These are phyloP conservation scores for Xenus cinereus DNA, from an alignment of 2,113 vertebrate species.

Conservation along the genomic window DNA sequence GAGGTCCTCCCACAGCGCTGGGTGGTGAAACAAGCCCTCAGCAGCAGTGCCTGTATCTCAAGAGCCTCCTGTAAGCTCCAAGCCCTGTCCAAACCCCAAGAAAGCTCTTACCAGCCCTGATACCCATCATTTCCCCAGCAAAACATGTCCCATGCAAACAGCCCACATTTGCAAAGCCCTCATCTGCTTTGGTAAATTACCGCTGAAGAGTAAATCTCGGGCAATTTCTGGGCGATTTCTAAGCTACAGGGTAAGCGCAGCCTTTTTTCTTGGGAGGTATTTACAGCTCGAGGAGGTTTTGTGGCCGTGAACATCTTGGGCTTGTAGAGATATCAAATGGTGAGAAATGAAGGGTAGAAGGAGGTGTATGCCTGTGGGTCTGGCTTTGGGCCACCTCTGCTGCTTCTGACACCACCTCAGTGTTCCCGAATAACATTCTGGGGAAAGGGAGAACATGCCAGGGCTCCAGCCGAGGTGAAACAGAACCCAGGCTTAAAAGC, in stretches of 20 bases:
- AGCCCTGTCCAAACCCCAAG: not conserved
- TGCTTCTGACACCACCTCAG: not conserved
- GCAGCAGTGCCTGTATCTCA: not conserved
- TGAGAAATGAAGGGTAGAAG: not conserved
- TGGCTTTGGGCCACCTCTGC: not conserved
- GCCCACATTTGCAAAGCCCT: not conserved
- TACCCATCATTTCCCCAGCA: not conserved
- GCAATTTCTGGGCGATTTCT: not conserved
- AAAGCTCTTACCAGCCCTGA: not conserved
- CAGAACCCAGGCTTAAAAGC: not conserved
- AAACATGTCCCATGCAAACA: accelerated
- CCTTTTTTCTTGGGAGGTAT: not conserved
- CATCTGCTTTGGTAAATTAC: not conserved
- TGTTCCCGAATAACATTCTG: accelerated
- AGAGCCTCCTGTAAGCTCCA: not conserved
- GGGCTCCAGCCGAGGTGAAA: not conserved
- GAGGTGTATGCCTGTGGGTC: accelerated
- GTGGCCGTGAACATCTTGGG: not conserved
- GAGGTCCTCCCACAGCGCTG: accelerated
- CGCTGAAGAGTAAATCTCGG: not conserved
- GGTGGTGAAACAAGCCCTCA: not conserved
- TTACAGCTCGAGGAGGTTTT: not conserved
- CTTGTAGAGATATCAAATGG: not conserved
- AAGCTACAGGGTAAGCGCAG: not conserved
- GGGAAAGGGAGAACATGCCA: accelerated